These are phyloP conservation scores for Cantharis nigra DNA, from an alignment of 2,888 invertebrate genomes.

Conservation along the genomic window DNA sequence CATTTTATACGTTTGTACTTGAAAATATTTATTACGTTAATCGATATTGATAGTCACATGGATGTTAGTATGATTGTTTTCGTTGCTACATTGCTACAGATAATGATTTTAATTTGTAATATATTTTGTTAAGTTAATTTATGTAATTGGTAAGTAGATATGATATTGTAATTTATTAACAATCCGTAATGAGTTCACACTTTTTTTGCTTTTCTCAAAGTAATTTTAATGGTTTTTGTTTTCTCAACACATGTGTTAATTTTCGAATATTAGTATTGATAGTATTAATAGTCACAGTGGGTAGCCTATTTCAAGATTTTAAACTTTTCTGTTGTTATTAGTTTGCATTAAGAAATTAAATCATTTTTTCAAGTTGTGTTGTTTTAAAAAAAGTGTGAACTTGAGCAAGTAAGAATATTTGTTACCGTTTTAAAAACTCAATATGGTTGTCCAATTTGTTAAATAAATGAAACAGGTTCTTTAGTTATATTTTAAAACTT, in stretches of 20 bases:
- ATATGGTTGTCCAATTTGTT: neutral
- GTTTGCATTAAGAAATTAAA: neutral
- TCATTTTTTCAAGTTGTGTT: neutral
- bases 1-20: constrained; percentile 13
- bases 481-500: neutral
- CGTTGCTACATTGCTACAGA: neutral
- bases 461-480: neutral
- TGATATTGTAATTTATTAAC: neutral
- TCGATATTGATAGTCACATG: neutral
- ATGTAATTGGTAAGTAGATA: neutral
- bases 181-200: neutral
- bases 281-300: neutral
- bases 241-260: neutral
- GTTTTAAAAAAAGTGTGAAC: neutral
- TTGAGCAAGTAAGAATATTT: neutral
- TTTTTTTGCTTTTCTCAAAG: neutral
- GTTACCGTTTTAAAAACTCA: neutral
- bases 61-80: neutral
- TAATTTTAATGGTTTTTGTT: neutral
- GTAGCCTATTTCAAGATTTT: neutral
- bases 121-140: neutral
- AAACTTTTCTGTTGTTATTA: neutral
- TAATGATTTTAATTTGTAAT: neutral
- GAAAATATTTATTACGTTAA: constrained; percentile 7
- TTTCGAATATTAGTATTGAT: neutral